Base-by-base conservation (phyloP, 2,888 invertebrate species). In the Atrina japonica region DNA sequence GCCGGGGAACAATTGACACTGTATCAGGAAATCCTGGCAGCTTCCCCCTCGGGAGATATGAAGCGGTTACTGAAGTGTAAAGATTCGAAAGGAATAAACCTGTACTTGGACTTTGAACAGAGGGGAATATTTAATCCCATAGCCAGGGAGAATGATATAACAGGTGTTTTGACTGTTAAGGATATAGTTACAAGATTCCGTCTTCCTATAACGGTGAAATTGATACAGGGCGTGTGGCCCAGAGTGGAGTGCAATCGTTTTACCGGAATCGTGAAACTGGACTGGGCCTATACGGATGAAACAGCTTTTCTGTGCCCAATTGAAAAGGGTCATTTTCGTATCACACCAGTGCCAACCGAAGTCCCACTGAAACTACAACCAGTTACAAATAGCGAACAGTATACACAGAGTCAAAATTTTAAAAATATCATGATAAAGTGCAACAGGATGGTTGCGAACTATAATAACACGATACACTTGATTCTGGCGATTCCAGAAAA, bases 61-160 rank as follows among this genome's bases (percentile, higher is more conserved):
- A 73, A 83, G n/a, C 82, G 84, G 41, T 96, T 96, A 91, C 92
- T 97, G 69, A 95, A 96, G 86, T 97, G 97, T 91, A 93, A 94
- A 68, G 97, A 97, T 89, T 93, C 94, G 21, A 94, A 94, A 89
- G 97, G 96, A 47, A 96, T 96, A 88, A 94, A 94, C 82, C 93
- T 97, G 35, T 93, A 96, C 85, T 92, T 97, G 78, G 94, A 95
- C 74, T 93, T 96, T 89, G 97, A 97, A 87, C 96, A 96, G 90
- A 94, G 96, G 88, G 97, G 96, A 43, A 94, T 96, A 87, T 97
- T 98, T 92, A 97, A 97, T 84, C 96, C 96, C 56, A 93, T 98
- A 66, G 97, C 97, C 74, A 94, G 96, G 86, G 96, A 96, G 90
- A 96, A 96, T 86, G 97, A 96, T 91, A 97, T 98, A 77, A 96